Percentiles rank a stretch among this genome's conserved stretches.
Conservation (phyloP, 2,888 invertebrate species). For the Chaitophorus viminalis region DNA sequence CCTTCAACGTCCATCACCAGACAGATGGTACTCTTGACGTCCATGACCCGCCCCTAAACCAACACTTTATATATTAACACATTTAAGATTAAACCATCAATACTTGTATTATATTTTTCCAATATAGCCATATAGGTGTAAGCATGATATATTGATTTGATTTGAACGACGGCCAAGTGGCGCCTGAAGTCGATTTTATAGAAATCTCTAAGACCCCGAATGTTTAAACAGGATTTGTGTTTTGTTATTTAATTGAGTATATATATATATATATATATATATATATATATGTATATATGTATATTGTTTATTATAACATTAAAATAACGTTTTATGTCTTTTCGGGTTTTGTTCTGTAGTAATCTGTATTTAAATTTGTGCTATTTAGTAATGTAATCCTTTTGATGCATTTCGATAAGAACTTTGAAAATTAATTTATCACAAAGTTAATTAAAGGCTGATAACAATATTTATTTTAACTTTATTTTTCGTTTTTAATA, state of each 20-base stretch:
- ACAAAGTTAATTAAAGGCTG: slow-evolving; percentile 39
- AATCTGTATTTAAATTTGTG: background rate
- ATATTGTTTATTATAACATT: background rate
- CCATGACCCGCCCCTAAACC: slow-evolving; percentile 48
- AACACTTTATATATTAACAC: background rate
- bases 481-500: slow-evolving; percentile 30
- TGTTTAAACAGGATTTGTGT: too few species aligned
- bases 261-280: too few species aligned
- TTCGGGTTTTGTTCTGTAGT: background rate
- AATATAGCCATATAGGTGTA: background rate
- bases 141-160: background rate
- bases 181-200: background rate
- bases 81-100: background rate
- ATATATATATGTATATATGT: too few species aligned
- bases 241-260: too few species aligned
- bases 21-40: slow-evolving; percentile 52
- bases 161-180: background rate
- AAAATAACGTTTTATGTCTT: background rate
- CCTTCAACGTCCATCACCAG: slow-evolving; percentile 43
- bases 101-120: background rate
- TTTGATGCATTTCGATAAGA: slow-evolving; percentile 27
- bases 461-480: slow-evolving; percentile 23
- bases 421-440: slow-evolving; percentile 39
- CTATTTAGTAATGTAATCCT: slow-evolving; percentile 4
- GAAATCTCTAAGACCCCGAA: too few species aligned